Evolutionary conservation across 2,888 invertebrate species (phyloP), one percentile per base, ranked within the genome.

Genomic region (Ornithoptera alexandrae): DNA sequence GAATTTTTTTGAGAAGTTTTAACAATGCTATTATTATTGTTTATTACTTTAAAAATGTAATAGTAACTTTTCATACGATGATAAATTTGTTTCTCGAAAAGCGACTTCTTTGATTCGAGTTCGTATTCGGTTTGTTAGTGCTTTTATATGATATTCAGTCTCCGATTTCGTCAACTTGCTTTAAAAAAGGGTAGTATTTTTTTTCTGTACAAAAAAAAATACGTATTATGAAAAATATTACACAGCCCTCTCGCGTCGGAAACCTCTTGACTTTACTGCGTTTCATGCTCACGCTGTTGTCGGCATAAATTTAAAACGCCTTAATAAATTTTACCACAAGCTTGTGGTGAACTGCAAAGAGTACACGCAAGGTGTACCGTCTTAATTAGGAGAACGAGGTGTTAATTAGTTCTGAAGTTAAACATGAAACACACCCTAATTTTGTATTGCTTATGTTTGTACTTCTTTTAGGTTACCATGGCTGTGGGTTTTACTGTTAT

Each of bases 371-470:
- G 18, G 20, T 30, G 60, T 30, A 63, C 5, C n/a, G 50, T 20
- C 53, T 53, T 63, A 53, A 53, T 63, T 53, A 63, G 53, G 20
- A 50, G 53, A 63, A 63, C 30, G 30, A 56, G 63, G 30, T 63
- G 63, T 53, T 63, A 63, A 63, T 63, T 53, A 53, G 63, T 30
- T 53, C 53, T 56, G 6, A 53, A n/a, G 30, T 50, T n/a, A 53
- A 63, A 63, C 53, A 22, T 6, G 53, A n/a, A 53, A 53, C 53
- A 53, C 53, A 53, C 10, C 53, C 53, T 46, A 53, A n/a, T 18
- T n/a, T 53, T 53, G 53, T 53, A 53, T 53, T 53, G 53, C 53
- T 53, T 53, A 50, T 18, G 53, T 53, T 53, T 53, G 15, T 53
- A n/a, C n/a, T n/a, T 4, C 18, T 53, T 53, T 5, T n/a, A 18